Conservation (phyloP, 2,113 vertebrate species). For the Hyla sarda region DNA sequence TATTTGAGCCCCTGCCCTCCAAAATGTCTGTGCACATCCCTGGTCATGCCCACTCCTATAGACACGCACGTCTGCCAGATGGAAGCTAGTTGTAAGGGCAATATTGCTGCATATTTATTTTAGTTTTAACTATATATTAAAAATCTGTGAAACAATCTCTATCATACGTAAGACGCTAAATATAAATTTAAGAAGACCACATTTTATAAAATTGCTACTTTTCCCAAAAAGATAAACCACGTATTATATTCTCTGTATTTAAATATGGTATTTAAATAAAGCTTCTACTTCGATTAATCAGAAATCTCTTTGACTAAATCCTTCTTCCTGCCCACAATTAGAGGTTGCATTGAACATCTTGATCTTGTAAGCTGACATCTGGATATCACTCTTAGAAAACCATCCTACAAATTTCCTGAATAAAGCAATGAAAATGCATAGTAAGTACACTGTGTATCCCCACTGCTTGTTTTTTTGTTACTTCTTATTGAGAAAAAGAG, state of each 20-base stretch:
- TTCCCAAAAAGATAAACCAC: not conserved
- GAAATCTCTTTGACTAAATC: not conserved
- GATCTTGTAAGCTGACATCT: slow-evolving; percentile 5
- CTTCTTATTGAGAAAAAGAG: not conserved
- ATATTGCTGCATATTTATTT: no score
- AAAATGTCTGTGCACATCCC: no score
- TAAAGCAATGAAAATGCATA: not conserved
- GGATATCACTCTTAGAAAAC: not conserved
- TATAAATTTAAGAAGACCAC: not conserved
- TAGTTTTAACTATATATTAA: no score
- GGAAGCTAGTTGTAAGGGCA: no score
- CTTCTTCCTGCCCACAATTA: not conserved
- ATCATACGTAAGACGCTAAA: no score
- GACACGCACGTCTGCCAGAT: no score
- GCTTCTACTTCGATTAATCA: not conserved
- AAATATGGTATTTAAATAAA: not conserved
- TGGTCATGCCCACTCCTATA: no score
- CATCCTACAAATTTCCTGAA: not conserved
- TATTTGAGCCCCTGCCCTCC: no score
- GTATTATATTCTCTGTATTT: not conserved
- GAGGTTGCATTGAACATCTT: not conserved
- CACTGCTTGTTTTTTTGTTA: not conserved
- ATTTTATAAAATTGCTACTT: not conserved
- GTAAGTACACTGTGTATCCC: not conserved
- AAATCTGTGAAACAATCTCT: no score